Conservation (phyloP, 2,113 vertebrate species). For the Thamnophis sirtalis region DNA sequence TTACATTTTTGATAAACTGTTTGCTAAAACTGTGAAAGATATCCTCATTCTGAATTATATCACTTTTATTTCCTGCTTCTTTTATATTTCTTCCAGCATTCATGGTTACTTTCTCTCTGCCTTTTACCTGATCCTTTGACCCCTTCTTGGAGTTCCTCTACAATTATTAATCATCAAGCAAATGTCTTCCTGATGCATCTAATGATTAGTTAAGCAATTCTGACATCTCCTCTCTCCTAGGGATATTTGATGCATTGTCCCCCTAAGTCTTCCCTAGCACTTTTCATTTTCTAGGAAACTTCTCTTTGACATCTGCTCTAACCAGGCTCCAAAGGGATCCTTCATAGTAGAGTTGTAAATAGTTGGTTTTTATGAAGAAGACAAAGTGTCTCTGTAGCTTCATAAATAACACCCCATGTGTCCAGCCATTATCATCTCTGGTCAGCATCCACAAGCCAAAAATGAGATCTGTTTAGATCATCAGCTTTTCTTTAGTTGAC, state of each 20-base stretch:
- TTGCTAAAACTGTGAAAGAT: not conserved
- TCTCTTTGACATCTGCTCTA: constrained; percentile 42
- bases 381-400: constrained; percentile 40
- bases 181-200: not conserved
- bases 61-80: not conserved
- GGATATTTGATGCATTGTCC: constrained; percentile 15
- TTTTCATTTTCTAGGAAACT: constrained; percentile 18
- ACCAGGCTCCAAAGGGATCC: constrained; percentile 38
- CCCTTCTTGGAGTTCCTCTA: not conserved
- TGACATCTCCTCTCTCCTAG: constrained; percentile 3
- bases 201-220: constrained; percentile 11
- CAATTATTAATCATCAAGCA: not conserved
- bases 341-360: constrained; percentile 42
- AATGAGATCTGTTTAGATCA: constrained; percentile 41
- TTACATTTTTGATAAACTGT: not conserved
- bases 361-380: constrained; percentile 44
- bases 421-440: constrained; percentile 37
- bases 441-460: constrained; percentile 44
- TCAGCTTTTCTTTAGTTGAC: constrained; percentile 19
- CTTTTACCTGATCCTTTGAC: constrained; percentile 7
- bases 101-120: not conserved
- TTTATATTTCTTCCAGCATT: not conserved
- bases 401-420: constrained; percentile 32
- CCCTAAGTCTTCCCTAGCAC: constrained; percentile 9
- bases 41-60: not conserved